Evolutionary conservation across 2,113 vertebrate species (phyloP), one percentile per base, ranked within the genome.

Genomic region (Menidia beryllina): DNA sequence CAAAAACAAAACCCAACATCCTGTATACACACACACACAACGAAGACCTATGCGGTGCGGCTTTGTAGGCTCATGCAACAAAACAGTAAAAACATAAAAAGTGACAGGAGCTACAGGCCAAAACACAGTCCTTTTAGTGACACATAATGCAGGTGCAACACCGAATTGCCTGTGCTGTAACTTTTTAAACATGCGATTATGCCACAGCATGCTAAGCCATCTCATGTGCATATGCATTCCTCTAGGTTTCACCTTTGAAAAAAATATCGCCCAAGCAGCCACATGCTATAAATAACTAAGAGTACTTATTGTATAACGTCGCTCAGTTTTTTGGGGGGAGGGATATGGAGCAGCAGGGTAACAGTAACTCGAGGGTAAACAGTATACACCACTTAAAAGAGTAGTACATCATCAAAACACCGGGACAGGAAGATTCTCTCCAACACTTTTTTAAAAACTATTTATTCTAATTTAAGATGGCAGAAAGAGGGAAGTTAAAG

Each of bases 1-100:
- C 88, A 85, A 89, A 90, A 91, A 90, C 87, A 90, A 90, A 89
- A 88, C 84, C 84, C 70, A 50, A 48, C 68, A 3, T 77, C 74
- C 81, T 85, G 66, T 79, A 77, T 78, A 58, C 43, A 69, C 64
- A 34, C 30, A 30, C 30, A 30, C 30, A 83, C 62, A 79, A 59
- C 74, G 80, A 66, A 54, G 69, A 67, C 26, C 71, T 81, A 72
- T 84, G 80, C 27, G 55, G 55, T 75, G 82, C 59, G 56, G 82
- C 67, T 77, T 80, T 72, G 73, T 66, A 75, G 78, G 59, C 73
- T 64, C 21, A 13, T 72, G 56, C 65, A 72, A 69, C 71, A 80
- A 85, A 17, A 83, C 81, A 78, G 71, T 86, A 79, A 81, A 90
- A 82, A 86, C 79, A 85, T 54, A 15, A 75, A 81, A 86, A 82